Percentiles rank a stretch among this genome's conserved stretches.
Evolutionary conservation across 2,888 invertebrate species (phyloP).

Genomic region (Sericinus montela): DNA sequence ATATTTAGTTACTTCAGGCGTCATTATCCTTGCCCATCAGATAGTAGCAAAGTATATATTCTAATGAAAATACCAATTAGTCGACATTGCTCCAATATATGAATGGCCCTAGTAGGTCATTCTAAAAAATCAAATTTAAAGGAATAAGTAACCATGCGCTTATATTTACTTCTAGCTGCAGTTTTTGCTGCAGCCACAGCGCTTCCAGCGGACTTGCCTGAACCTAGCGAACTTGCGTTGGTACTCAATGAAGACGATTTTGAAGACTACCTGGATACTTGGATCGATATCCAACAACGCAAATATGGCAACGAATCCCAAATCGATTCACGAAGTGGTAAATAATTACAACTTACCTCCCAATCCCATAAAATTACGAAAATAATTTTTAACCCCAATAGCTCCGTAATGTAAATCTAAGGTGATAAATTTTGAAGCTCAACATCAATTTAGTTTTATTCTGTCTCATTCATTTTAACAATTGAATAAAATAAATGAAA

Average conservation of each 20-base stretch:
- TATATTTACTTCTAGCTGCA: slow-evolving; percentile 31
- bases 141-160: slow-evolving; percentile 23
- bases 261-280: slow-evolving; percentile 65
- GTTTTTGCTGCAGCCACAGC: slow-evolving; percentile 34
- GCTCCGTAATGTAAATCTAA: no score
- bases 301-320: slow-evolving; percentile 38
- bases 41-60: no score
- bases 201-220: slow-evolving; percentile 39
- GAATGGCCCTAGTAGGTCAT: neutral
- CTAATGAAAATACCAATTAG: no score
- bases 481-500: no score
- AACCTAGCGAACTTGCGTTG: slow-evolving; percentile 55
- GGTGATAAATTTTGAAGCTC: no score
- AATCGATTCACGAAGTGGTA: slow-evolving; percentile 44
- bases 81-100: slow-evolving; percentile 5
- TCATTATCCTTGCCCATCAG: no score
- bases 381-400: no score
- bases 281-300: slow-evolving; percentile 50
- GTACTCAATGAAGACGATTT: slow-evolving; percentile 64
- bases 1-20: no score
- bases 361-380: no score
- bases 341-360: slow-evolving; percentile 6
- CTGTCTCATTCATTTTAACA: no score
- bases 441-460: no score
- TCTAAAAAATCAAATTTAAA: neutral